Evolutionary conservation across 2,888 invertebrate genomes (phyloP).

Genomic region (Microctonus aethiopoides): DNA sequence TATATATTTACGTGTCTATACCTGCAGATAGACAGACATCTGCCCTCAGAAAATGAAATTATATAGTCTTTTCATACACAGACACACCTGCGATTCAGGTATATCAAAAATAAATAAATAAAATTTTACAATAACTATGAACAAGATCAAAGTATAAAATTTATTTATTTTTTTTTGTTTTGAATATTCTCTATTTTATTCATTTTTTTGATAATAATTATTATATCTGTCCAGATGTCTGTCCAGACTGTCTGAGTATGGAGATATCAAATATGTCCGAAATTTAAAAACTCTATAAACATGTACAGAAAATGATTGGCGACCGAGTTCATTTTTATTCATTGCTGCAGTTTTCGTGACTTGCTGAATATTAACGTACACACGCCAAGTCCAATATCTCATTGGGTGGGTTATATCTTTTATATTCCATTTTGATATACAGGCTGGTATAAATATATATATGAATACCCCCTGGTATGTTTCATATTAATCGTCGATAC

Average conservation of each 20-base stretch:
- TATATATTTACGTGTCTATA: neutral
- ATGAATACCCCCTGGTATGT: conserved; percentile 28
- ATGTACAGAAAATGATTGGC: conserved; percentile 30
- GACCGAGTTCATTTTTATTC: neutral
- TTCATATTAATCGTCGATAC: conserved; percentile 52
- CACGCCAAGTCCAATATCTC: neutral
- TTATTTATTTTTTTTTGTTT: neutral
- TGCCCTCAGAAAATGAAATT: conserved; percentile 19
- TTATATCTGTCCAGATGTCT: conserved; percentile 50
- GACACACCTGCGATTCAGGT: conserved; percentile 5
- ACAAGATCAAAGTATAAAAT: conserved; percentile 17
- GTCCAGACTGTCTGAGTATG: conserved; percentile 9
- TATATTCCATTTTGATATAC: neutral
- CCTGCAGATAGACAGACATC: neutral
- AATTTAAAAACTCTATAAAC: conserved; percentile 4
- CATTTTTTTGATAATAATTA: conserved; percentile 59
- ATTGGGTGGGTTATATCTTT: neutral
- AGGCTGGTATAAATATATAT: neutral
- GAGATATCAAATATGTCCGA: neutral
- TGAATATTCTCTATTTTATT: conserved; percentile 53
- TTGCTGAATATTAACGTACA: neutral
- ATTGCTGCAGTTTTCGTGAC: neutral
- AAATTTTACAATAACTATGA: neutral
- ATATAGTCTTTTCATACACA: neutral
- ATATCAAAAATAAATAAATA: neutral